Evolutionary conservation across 2,888 invertebrate species (phyloP).

Genomic region (Hedya salicella): DNA sequence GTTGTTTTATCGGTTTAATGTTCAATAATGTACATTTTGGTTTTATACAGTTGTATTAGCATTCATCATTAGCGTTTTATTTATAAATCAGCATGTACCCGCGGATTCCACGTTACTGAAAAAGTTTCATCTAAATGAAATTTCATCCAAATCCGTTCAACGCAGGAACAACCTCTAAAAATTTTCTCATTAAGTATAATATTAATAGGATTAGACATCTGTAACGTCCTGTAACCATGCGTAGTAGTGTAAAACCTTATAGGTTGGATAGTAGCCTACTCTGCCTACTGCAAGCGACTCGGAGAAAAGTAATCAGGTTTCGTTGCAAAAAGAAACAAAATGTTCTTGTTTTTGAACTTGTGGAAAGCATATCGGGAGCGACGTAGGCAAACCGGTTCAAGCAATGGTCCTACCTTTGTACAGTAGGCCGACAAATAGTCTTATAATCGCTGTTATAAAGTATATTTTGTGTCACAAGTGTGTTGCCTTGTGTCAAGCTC

Average conservation of each 20-base stretch:
- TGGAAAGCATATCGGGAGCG: slow-evolving; percentile 30
- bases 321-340: slow-evolving; percentile 22
- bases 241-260: neutral
- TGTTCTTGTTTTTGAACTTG: slow-evolving; percentile 29
- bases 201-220: too few relatives aligned
- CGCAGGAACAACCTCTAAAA: too few relatives aligned
- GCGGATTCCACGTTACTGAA: too few relatives aligned
- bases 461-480: neutral
- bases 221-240: too few relatives aligned
- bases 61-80: too few relatives aligned
- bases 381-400: slow-evolving; percentile 34
- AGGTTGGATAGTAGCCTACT: neutral
- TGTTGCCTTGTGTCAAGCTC: neutral
- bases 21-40: too few relatives aligned
- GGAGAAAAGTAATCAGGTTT: slow-evolving; percentile 17
- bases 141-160: too few relatives aligned
- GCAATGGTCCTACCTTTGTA: neutral
- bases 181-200: too few relatives aligned
- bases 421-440: neutral
- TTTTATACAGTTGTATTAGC: too few relatives aligned
- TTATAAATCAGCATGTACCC: too few relatives aligned
- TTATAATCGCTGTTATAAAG: neutral
- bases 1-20: too few relatives aligned
- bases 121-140: too few relatives aligned
- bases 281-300: neutral